These are phyloP conservation scores for Agrotis clavis DNA, from an alignment of 2,888 invertebrate genomes.

Conservation along the genomic window DNA sequence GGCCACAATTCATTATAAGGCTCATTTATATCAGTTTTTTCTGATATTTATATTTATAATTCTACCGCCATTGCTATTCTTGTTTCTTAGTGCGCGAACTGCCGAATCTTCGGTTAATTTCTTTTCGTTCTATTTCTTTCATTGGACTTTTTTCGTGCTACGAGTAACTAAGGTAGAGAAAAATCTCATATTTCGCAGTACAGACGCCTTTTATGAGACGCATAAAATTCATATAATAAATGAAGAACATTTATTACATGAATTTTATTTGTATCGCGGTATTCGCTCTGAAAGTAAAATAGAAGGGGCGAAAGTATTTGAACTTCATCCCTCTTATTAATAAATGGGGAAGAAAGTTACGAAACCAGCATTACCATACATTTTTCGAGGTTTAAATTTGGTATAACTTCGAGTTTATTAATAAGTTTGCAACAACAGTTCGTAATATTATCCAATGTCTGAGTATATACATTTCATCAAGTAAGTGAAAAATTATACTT, in stretches of 20 bases:
- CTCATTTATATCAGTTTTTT: constrained; percentile 3
- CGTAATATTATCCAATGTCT: neutral
- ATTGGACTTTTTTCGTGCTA: constrained; percentile 49
- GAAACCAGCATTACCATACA: neutral
- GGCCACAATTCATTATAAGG: no score
- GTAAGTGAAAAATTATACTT: neutral
- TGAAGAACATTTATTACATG: constrained; percentile 6
- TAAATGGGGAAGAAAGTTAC: neutral
- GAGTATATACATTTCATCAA: neutral
- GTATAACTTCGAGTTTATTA: neutral
- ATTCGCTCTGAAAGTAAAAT: constrained; percentile 11
- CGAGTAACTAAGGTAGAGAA: constrained; percentile 53
- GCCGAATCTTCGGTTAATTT: constrained; percentile 54
- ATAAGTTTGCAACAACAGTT: neutral
- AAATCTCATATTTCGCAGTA: constrained; percentile 36
- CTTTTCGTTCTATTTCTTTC: constrained; percentile 61
- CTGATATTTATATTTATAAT: constrained; percentile 33
- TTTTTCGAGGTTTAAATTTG: neutral
- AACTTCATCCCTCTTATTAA: neutral
- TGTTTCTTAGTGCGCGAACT: constrained; percentile 24
- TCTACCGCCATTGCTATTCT: constrained; percentile 18
- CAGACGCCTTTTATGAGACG: neutral
- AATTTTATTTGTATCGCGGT: constrained; percentile 23
- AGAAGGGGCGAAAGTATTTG: constrained; percentile 2
- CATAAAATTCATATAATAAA: no score